A percentile compares a stretch with the other conserved stretches of the same genome.
Evolutionary conservation across 1,140 invertebrate genomes (phyloP).

Genomic region (Lutraria rhynchaena): DNA sequence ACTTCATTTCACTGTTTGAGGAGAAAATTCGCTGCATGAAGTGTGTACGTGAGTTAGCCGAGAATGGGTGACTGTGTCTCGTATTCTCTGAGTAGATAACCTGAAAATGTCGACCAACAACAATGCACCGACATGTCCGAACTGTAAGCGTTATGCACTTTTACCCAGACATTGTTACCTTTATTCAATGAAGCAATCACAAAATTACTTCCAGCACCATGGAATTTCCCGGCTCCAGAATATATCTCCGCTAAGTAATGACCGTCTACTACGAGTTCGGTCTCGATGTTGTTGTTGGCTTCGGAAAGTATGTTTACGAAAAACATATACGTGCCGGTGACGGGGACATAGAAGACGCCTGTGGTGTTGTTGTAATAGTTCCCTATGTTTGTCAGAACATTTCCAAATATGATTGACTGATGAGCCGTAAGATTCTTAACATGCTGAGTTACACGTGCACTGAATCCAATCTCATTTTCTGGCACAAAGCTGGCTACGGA

Average conservation of each 20-base stretch:
- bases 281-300: constrained; percentile 31
- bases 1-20: too few relatives aligned
- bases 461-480: constrained; percentile 21
- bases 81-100: constrained; percentile 1
- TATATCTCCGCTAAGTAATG: constrained; percentile 7
- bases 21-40: too few relatives aligned
- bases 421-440: constrained; percentile 4
- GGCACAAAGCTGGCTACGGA: not conserved
- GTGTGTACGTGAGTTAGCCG: too few relatives aligned
- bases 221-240: constrained; percentile 6
- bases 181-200: not conserved
- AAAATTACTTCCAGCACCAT: constrained; percentile 25
- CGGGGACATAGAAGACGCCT: constrained; percentile 21
- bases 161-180: constrained; percentile 44
- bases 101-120: constrained; percentile 34
- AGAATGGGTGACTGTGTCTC: not conserved
- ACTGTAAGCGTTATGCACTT: constrained; percentile 11
- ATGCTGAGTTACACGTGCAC: constrained; percentile 26
- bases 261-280: constrained; percentile 21
- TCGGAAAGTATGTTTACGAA: constrained; percentile 41
- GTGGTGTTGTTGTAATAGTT: constrained; percentile 21
- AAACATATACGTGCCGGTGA: constrained; percentile 18
- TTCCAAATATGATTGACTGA: constrained; percentile 39
- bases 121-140: constrained; percentile 30
- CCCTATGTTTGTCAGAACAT: not conserved